Evolutionary conservation across 2,797 vertebrate species (phyloP), one percentile per base, ranked within the genome.

Genomic region (Pseudomugil tenellus): DNA sequence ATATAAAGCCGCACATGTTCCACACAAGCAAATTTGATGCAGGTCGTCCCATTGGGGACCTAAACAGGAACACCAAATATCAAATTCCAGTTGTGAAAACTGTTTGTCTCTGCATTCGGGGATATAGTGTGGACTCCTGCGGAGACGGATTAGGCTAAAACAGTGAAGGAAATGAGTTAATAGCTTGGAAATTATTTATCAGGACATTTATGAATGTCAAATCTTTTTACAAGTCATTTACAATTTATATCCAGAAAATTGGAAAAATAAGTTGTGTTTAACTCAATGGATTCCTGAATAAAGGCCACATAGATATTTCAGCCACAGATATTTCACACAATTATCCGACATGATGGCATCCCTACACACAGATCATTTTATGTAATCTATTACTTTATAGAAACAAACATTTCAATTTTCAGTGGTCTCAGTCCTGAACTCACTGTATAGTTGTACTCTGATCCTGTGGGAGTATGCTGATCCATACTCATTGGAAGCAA

Each of bases 401-500:
- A 58, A 6, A 31, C 46, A 65, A 58, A 49, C 16, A 52, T 32
- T 19, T 43, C 6, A 55, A 58, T 76, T 23, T 74, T 34, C 9
- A 9, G 28, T 4, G 28, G 35, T 37, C 31, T 16, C 8, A 14
- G 3, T 11, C 14, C 21, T 65, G 21, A 58, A 93, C 97, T 96
- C 93, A 99, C 98, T 97, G 69, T 97, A 99, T 2, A 99, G 94
- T 62, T 93, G 95, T 10, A 99, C 94, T 78, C 92, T 90, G 87
- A 99, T 99, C 87, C 96, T 96, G 83, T 95, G 94, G 84, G 97
- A 97, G 49, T 98, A 92, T 0, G 97, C 97, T 0, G 96, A 96
- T 29, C 98, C 98, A 0, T 92, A 96, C 21, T 95, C 93, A 3
- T 99, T 99, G 29, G 96, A 95, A 60, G 97, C 96, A 0, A 96